Conservation (phyloP, 2,113 vertebrate species). For the Chionodraco myersi region DNA sequence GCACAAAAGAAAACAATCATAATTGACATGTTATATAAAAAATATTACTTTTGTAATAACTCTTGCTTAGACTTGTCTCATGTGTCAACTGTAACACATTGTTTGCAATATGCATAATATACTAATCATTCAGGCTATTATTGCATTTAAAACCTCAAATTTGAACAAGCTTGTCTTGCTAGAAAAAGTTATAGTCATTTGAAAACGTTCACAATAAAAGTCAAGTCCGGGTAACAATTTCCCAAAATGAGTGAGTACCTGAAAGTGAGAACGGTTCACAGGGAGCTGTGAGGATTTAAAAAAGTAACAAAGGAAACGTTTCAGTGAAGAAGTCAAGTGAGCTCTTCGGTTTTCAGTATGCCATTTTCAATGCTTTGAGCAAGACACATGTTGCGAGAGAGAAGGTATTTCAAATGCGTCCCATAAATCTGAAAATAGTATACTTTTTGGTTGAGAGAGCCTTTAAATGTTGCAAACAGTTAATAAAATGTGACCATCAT, state of each 20-base stretch:
- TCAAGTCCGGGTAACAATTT: background rate
- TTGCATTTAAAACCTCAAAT: background rate
- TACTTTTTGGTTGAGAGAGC: background rate
- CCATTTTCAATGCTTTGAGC: background rate
- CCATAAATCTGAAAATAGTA: background rate
- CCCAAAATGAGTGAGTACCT: background rate
- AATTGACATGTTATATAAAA: background rate
- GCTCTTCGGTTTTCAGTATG: background rate
- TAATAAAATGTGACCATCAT: background rate
- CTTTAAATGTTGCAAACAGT: constrained; percentile 1
- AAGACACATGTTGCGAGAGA: background rate
- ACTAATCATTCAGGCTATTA: background rate
- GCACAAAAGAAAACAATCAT: background rate
- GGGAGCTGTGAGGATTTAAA: background rate
- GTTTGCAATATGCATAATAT: background rate
- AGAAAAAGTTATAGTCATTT: background rate
- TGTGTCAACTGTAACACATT: background rate
- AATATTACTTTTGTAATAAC: background rate
- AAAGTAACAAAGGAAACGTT: background rate
- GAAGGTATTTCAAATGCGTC: background rate
- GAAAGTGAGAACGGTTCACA: background rate
- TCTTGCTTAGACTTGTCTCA: background rate
- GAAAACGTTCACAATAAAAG: background rate
- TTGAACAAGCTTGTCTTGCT: background rate
- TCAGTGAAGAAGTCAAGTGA: background rate